phyloP scores from a whole-genome alignment of 1,140 invertebrate genomes.

The Leptinotarsa lineolata region DNA sequence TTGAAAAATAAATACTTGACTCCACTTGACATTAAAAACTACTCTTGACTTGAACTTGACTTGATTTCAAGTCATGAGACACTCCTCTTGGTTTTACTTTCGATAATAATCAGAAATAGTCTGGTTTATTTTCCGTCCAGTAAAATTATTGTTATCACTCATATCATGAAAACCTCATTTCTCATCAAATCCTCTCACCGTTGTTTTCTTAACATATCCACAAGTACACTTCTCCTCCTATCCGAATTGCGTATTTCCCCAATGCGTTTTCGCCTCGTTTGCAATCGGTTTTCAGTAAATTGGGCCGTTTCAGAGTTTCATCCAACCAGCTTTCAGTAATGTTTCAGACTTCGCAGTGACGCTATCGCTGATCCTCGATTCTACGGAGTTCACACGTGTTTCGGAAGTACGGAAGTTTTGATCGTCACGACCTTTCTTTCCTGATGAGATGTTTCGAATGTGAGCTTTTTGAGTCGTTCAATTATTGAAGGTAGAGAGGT shows the following conservation, averaged over 20 bases:
- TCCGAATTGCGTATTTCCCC: not conserved
- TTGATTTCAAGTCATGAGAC: too few species aligned
- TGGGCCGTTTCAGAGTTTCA: not conserved
- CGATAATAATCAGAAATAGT: too few species aligned
- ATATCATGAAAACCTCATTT: not conserved
- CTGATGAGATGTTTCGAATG: not conserved
- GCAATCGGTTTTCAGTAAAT: conserved; percentile 15
- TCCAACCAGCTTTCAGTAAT: conserved; percentile 2
- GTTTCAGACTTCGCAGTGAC: not conserved
- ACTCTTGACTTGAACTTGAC: too few species aligned
- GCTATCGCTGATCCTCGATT: not conserved
- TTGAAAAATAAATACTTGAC: too few species aligned
- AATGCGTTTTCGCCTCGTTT: conserved; percentile 8
- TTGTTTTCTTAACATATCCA: not conserved
- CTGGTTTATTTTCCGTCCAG: too few species aligned
- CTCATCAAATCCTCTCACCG: not conserved
- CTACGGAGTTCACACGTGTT: not conserved
- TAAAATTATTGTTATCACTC: not conserved
- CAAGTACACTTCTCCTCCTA: not conserved
- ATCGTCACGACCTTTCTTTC: not conserved
- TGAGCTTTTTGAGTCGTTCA: not conserved
- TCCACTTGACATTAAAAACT: too few species aligned
- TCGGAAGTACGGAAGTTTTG: conserved; percentile 1
- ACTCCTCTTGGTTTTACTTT: too few species aligned
- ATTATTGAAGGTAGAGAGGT: not conserved